These are phyloP conservation scores for Orius laevigatus DNA, from an alignment of 1,140 invertebrate genomes.

Conservation along the genomic window DNA sequence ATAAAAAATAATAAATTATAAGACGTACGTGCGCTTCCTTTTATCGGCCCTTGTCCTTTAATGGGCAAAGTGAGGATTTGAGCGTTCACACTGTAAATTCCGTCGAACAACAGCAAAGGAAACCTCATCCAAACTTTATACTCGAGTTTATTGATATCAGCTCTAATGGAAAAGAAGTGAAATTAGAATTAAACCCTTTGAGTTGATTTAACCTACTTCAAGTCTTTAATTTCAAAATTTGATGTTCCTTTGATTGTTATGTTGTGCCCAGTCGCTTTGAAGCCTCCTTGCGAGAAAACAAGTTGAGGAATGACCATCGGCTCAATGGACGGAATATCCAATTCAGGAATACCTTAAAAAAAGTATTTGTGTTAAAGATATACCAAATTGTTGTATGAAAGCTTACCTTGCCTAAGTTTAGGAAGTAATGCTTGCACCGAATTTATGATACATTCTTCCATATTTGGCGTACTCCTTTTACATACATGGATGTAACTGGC, in stretches of 20 bases:
- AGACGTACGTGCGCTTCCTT: constrained; percentile 41
- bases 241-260: constrained; percentile 33
- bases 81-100: constrained; percentile 41
- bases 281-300: constrained; percentile 24
- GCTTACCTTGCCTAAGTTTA: constrained; percentile 37
- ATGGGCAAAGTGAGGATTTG: constrained; percentile 40
- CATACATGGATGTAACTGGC: constrained; percentile 51
- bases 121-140: constrained; percentile 8
- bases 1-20: background rate
- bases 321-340: constrained; percentile 45
- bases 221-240: constrained; percentile 30
- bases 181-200: constrained; percentile 3
- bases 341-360: constrained; percentile 26
- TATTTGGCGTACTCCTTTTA: constrained; percentile 39
- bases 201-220: constrained; percentile 33
- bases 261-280: constrained; percentile 31
- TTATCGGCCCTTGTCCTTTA: constrained; percentile 38
- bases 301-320: constrained; percentile 33
- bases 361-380: background rate
- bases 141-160: background rate
- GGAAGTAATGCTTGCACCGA: constrained; percentile 40
- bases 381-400: background rate
- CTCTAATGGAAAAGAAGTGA: background rate
- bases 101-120: constrained; percentile 28
- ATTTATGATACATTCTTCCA: constrained; percentile 44